Conservation (phyloP, 2,797 vertebrate species). For the Acanthornis magna region DNA sequence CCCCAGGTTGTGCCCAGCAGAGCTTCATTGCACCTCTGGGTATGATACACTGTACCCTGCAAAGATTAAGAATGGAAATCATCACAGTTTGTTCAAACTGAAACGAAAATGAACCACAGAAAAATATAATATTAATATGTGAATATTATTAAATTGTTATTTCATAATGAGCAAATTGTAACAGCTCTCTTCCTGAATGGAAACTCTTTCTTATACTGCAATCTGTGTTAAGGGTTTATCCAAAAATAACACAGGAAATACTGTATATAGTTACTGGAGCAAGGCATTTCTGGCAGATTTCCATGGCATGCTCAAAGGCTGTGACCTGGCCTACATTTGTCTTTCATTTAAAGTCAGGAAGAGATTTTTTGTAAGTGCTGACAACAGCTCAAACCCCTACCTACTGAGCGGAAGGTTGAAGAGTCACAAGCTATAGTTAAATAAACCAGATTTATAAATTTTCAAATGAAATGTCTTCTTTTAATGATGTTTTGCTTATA, state of each 20-base stretch:
- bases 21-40: not conserved
- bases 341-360: not conserved
- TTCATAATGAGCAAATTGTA: not conserved
- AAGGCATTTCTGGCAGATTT: constrained; percentile 2
- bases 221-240: not conserved
- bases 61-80: not conserved
- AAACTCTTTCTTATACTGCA: not conserved
- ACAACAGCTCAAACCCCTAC: not conserved
- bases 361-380: not conserved
- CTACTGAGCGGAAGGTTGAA: not conserved
- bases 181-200: not conserved
- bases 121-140: not conserved
- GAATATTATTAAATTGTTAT: not conserved
- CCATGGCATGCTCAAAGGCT: not conserved
- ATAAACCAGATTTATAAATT: not conserved
- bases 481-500: not conserved
- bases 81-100: not conserved
- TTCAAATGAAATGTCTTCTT: not conserved
- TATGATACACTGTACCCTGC: not conserved
- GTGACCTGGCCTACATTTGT: not conserved
- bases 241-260: constrained; percentile 43
- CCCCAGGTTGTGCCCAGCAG: not conserved
- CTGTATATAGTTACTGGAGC: not conserved
- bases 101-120: not conserved
- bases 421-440: not conserved